Evolutionary conservation across 2,888 invertebrate species (phyloP).

Genomic region (Ophion ellenae): DNA sequence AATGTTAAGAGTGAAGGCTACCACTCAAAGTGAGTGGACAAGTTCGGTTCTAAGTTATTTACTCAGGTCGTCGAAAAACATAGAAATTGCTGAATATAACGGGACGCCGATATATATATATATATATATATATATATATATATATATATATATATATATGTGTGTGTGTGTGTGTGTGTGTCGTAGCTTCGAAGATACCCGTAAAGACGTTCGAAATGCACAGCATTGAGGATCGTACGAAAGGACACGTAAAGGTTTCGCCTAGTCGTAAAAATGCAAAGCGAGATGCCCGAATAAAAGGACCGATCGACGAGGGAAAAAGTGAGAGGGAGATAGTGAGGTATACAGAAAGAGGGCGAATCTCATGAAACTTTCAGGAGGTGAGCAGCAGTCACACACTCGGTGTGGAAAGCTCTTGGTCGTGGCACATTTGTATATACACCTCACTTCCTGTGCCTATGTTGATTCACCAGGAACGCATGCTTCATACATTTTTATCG

Average conservation of each 20-base stretch:
- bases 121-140: conserved; percentile 1
- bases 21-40: no score
- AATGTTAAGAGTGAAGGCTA: no score
- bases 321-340: conserved; percentile 8
- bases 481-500: not conserved
- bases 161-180: no score
- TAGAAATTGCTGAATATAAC: conserved; percentile 60
- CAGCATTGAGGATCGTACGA: not conserved
- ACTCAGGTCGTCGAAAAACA: not conserved
- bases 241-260: conserved; percentile 71
- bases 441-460: not conserved
- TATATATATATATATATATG: no score
- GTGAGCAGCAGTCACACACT: conserved; percentile 64
- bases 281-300: not conserved
- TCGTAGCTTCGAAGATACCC: conserved; percentile 75
- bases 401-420: conserved; percentile 72
- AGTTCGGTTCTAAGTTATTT: not conserved
- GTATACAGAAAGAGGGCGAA: conserved; percentile 45
- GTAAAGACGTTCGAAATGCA: conserved; percentile 73
- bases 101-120: conserved; percentile 70
- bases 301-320: conserved; percentile 10
- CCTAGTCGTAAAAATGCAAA: conserved; percentile 80
- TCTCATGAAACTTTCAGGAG: conserved; percentile 80
- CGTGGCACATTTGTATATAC: conserved; percentile 44
- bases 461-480: conserved; percentile 21